A percentile compares a stretch with the other conserved stretches of the same genome.
Conservation (phyloP, 1,140 invertebrate genomes). For the Drosophila tropicalis region DNA sequence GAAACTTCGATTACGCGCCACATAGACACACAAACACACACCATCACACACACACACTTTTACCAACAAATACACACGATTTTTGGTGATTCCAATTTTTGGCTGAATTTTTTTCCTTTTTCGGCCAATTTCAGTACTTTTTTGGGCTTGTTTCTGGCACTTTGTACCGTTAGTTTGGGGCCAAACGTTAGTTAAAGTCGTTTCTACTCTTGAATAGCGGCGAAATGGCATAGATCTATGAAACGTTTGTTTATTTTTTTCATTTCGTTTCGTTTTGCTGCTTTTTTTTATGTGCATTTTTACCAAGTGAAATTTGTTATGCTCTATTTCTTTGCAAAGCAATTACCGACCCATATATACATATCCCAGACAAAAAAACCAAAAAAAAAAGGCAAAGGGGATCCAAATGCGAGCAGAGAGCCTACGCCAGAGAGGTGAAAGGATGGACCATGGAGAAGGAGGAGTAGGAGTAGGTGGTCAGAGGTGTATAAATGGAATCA, state of each 20-base stretch:
- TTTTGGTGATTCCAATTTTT: conserved; percentile 50
- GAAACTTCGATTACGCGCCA: conserved; percentile 72
- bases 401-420: conserved; percentile 24
- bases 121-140: conserved; percentile 51
- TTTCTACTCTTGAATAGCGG: conserved; percentile 25
- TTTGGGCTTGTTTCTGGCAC: conserved; percentile 40
- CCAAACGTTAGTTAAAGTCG: conserved; percentile 19
- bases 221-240: conserved; percentile 37
- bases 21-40: conserved; percentile 4
- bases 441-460: not conserved
- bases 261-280: conserved; percentile 40
- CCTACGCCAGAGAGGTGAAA: conserved; percentile 28
- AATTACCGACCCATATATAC: conserved; percentile 76
- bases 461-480: conserved; percentile 16
- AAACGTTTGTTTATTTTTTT: conserved; percentile 47
- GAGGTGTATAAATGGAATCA: conserved; percentile 57
- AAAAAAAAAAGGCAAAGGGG: conserved; percentile 16
- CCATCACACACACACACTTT: not conserved
- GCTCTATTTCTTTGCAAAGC: conserved; percentile 80
- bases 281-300: conserved; percentile 13
- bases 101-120: conserved; percentile 34
- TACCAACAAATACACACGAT: conserved; percentile 18
- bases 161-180: conserved; percentile 30
- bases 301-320: conserved; percentile 77
- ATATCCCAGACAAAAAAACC: conserved; percentile 46